Percentiles rank a stretch among this genome's conserved stretches.
Conservation (phyloP, 1,140 invertebrate species). For the Phymastichus coffea region DNA sequence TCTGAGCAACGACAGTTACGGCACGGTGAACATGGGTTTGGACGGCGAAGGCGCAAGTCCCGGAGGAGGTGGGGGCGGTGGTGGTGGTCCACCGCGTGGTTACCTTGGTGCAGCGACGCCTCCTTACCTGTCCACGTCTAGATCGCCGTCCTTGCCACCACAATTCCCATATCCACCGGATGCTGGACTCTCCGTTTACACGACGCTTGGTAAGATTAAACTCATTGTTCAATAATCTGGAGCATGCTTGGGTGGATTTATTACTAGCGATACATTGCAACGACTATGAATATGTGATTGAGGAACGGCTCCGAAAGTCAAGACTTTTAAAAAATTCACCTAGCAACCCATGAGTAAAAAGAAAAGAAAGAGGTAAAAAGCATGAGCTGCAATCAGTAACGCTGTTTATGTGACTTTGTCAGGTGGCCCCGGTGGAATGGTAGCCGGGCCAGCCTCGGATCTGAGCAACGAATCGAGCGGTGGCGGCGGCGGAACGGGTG, state of each 20-base stretch:
- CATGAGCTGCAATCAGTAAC: too few species aligned
- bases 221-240: too few species aligned
- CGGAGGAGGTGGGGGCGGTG: slow-evolving; percentile 60
- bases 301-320: too few species aligned
- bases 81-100: slow-evolving; percentile 59
- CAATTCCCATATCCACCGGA: slow-evolving; percentile 66
- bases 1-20: slow-evolving; percentile 84
- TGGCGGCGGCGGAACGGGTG: slow-evolving; percentile 63
- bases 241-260: too few species aligned
- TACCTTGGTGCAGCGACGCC: slow-evolving; percentile 70
- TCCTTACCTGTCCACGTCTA: slow-evolving; percentile 78
- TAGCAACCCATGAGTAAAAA: too few species aligned
- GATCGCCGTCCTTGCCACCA: slow-evolving; percentile 66
- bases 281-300: too few species aligned
- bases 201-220: slow-evolving; percentile 67
- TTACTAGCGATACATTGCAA: too few species aligned
- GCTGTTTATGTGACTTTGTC: too few species aligned
- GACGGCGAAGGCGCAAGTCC: slow-evolving; percentile 76
- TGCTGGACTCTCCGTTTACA: slow-evolving; percentile 74
- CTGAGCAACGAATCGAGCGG: slow-evolving; percentile 70
- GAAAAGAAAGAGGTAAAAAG: too few species aligned
- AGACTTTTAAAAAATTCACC: slow-evolving; percentile 1
- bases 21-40: slow-evolving; percentile 75
- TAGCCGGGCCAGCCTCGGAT: slow-evolving; percentile 70
- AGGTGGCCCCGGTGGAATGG: slow-evolving; percentile 63